phyloP scores from a whole-genome alignment of 2,797 vertebrate species.

The Tragopan temminckii region DNA sequence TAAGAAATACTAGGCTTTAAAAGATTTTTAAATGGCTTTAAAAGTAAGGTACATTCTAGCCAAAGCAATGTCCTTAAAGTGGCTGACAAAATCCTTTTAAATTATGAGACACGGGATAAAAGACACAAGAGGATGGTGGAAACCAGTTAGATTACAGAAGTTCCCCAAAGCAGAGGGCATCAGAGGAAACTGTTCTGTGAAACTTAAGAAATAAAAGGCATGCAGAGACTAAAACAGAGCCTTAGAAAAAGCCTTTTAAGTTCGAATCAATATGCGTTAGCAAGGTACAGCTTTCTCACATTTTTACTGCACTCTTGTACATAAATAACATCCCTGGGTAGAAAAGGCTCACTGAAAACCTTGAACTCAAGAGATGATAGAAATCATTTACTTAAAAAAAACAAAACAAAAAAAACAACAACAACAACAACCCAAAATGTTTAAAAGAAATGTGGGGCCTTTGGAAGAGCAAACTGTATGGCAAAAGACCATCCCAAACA shows the following conservation, averaged over 20 bases:
- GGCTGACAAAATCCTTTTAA: conserved; percentile 43
- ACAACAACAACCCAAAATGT: neutral
- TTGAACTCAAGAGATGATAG: neutral
- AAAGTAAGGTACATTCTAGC: neutral
- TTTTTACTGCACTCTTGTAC: neutral
- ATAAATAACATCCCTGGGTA: conserved; percentile 33
- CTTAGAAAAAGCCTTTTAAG: conserved; percentile 46
- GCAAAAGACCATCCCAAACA: neutral
- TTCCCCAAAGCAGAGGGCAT: conserved; percentile 52
- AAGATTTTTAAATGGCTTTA: neutral
- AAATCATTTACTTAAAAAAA: neutral
- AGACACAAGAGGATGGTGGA: conserved; percentile 5
- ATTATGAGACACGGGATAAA: conserved; percentile 31
- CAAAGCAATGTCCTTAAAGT: conserved; percentile 4
- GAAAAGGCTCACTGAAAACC: neutral
- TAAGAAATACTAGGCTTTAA: neutral
- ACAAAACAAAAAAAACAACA: neutral
- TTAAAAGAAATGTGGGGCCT: neutral
- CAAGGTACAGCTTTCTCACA: neutral
- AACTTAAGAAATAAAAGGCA: conserved; percentile 48
- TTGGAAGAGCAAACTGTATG: neutral
- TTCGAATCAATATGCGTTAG: neutral
- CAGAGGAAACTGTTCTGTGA: conserved; percentile 53
- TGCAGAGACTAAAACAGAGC: neutral
- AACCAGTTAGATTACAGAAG: conserved; percentile 57